Conservation (phyloP, 2,797 vertebrate species). For the Clarias pachynema region DNA sequence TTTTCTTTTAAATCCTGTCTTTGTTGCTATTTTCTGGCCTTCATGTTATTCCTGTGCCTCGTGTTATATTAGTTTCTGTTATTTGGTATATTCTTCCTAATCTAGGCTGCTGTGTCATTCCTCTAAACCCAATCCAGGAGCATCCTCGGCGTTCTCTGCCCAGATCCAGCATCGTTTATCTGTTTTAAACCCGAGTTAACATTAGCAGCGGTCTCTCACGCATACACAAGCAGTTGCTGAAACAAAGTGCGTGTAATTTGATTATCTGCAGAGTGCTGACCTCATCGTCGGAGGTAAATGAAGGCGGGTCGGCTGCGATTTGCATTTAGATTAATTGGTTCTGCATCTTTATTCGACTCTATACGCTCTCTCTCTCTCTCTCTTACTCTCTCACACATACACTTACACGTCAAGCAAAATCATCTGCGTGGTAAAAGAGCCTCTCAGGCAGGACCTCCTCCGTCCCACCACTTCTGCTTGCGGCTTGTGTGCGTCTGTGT, state of each 20-base stretch:
- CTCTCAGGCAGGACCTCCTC: slow-evolving; percentile 10
- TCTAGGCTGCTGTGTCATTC: too few relatives aligned
- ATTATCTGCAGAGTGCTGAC: slow-evolving; percentile 48
- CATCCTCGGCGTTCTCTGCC: background rate
- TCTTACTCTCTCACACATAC: slow-evolving; percentile 7
- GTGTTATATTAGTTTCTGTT: too few relatives aligned
- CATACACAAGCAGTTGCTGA: slow-evolving; percentile 1
- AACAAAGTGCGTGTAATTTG: slow-evolving; percentile 42
- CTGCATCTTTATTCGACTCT: slow-evolving; percentile 39
- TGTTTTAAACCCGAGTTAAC: background rate
- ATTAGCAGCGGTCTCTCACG: background rate
- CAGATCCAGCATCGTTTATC: background rate
- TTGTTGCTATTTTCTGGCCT: background rate
- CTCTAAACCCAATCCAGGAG: background rate
- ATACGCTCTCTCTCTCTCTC: background rate
- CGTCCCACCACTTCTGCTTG: background rate
- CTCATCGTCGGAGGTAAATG: slow-evolving; percentile 38
- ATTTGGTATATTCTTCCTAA: background rate
- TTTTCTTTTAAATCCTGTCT: background rate
- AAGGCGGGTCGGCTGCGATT: slow-evolving; percentile 42
- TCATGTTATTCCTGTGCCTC: background rate
- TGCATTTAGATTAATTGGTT: slow-evolving; percentile 59
- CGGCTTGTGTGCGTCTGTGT: background rate
- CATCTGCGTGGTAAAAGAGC: slow-evolving; percentile 20
- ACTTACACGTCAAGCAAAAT: background rate